These are phyloP conservation scores for Nephrotoma flavescens DNA, from an alignment of 2,888 invertebrate species.

Conservation along the genomic window DNA sequence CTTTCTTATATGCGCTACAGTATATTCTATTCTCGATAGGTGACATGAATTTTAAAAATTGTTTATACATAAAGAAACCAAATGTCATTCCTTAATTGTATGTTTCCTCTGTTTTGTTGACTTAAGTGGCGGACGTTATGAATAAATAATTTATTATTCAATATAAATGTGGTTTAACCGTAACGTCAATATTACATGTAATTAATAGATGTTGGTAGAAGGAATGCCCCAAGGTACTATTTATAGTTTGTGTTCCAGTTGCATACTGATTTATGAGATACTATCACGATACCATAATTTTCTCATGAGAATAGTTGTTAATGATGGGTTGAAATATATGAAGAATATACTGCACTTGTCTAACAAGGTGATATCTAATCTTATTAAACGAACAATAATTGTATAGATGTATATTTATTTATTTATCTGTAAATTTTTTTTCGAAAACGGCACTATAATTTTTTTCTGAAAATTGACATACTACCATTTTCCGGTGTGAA, in stretches of 20 bases:
- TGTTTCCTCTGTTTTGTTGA: background rate
- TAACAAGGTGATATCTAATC: no score
- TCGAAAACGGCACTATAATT: no score
- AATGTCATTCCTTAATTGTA: background rate
- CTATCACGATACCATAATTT: no score
- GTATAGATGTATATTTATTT: no score
- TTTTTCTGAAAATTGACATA: no score
- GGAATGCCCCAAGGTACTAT: background rate
- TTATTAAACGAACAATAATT: no score
- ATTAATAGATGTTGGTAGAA: background rate
- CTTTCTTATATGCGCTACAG: background rate
- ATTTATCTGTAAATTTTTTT: no score
- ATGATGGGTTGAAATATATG: no score
- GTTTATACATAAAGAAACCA: background rate
- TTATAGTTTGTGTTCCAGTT: background rate
- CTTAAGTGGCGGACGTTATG: background rate
- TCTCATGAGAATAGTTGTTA: no score
- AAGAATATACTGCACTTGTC: no score
- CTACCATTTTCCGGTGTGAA: no score
- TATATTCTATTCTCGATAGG: background rate
- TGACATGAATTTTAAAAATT: background rate
- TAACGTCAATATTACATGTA: background rate
- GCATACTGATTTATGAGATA: background rate
- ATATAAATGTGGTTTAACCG: background rate
- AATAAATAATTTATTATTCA: background rate